Base-by-base conservation (phyloP, 2,113 vertebrate genomes). In the Ceratotherium simum region DNA sequence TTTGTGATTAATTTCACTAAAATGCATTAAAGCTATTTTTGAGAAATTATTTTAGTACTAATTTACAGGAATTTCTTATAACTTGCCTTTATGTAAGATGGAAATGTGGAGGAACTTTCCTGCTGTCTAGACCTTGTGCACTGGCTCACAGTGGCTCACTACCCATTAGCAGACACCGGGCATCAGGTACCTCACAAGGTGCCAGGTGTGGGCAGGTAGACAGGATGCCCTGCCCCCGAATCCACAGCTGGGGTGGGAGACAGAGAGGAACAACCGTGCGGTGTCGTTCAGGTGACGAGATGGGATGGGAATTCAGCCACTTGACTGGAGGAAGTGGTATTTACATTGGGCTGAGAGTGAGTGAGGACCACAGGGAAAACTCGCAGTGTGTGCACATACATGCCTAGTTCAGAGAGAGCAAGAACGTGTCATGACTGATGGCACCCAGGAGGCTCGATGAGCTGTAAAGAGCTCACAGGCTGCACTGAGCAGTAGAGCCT, bases 11-110 rank as follows among this genome's bases (percentile, higher is more conserved):
- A 36, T 70, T n/a, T 48, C 60, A 29, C 70, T 65, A n/a, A 69
- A 5, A 4, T 5, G 8, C 3, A 1, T 12, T 16, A 14, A 39
- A 13, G 10, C 62, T 42, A 2, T 27, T n/a, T 33, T 7, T 9
- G 51, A 58, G 33, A 78, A n/a, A 2, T 31, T 64, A 6, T 48
- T 33, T 54, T 8, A 29, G 79, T 31, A 12, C 33, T 20, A 3
- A 69, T 8, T 51, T 16, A 46, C 8, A 64, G 65, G 5, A 10
- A 3, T 13, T 14, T 11, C n/a, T 54, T 8, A 6, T 11, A 20
- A 20, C 48, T 79, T 11, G 62, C 80, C 46, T 92, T 31, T 17
- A 9, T 31, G 14, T 13, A 3, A 39, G 60, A 73, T 46, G n/a
- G 20, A 39, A 13, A 4, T 27, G 7, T 60, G 69, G 54, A 10